Base-by-base conservation (phyloP, 2,888 invertebrate genomes). In the Spisula subtruncata region DNA sequence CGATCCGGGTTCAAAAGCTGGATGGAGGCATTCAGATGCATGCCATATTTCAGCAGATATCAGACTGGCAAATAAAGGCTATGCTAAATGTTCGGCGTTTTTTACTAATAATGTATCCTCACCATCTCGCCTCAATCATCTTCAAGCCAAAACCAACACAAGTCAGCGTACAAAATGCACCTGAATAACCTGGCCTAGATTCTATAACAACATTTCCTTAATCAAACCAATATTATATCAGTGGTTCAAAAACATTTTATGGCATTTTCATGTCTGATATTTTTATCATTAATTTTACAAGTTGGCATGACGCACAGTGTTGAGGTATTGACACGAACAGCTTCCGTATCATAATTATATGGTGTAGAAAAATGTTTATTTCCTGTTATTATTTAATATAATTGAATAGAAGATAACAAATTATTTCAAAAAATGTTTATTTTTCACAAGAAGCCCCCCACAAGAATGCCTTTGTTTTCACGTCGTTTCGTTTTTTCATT, bases 201-300 rank as follows among this genome's bases (percentile, higher is more conserved):
- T 25, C n/a, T 25, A 66, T 6, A 66, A 66, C 60, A 66, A n/a
- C 60, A 66, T 25, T 66, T 25, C 60, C n/a, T 66, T 66, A 66
- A n/a, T 66, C 60, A 25, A 66, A 51, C 1, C 60, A 25, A 66
- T 66, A 66, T 25, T 66, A 66, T 1, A 66, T 25, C n/a, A 25
- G 60, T 66, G 10, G 25, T 66, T 66, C 8, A 16, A 8, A 14
- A 75, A 35, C 25, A 4, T 75, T 75, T 60, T 60, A 25, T 75
- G 75, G 75, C 75, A 75, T 75, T 14, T 71, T 75, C 25, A 32
- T 35, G 35, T 75, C 29, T 75, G 32, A 75, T 75, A 71, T 35
- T 35, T 75, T 32, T 75, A 75, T 75, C 75, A 75, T 75, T 35
- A 35, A 35, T 75, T 41, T 35, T 75, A 75, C 32, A 32, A 75